A percentile compares a stretch with the other conserved stretches of the same genome.
These are phyloP conservation scores for Fulmarus glacialis DNA, from an alignment of 2,113 vertebrate species.

Conservation along the genomic window DNA sequence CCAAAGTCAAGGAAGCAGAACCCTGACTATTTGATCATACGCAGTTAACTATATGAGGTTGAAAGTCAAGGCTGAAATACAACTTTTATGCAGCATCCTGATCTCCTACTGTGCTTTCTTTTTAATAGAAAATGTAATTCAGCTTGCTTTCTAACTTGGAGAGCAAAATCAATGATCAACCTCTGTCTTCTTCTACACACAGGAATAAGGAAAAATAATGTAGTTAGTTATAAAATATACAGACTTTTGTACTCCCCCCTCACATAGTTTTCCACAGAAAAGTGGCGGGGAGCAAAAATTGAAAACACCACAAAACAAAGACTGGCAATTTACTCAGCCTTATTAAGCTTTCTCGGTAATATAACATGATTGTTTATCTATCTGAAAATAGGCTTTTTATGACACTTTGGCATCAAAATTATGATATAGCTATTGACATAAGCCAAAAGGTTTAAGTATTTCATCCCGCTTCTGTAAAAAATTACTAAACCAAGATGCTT, in stretches of 20 bases:
- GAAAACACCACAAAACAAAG: not conserved
- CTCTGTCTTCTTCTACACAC: not conserved
- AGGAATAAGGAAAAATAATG: not conserved
- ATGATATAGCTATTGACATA: not conserved
- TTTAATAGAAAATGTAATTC: not conserved
- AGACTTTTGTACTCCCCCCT: not conserved
- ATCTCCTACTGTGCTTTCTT: not conserved
- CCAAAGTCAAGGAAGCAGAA: not conserved
- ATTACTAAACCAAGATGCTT: not conserved
- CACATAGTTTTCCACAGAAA: not conserved
- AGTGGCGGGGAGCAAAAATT: not conserved
- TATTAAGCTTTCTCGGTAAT: not conserved
- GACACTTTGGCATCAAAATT: not conserved
- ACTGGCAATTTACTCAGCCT: not conserved
- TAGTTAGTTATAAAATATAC: not conserved
- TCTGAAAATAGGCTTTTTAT: not conserved
- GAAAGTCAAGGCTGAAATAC: not conserved
- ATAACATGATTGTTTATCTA: not conserved
- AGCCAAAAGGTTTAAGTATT: not conserved
- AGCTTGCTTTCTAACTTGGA: not conserved
- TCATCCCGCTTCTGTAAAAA: not conserved
- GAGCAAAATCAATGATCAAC: not conserved
- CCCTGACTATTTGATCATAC: not conserved
- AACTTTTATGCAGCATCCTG: not conserved
- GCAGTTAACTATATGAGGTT: not conserved